Conservation (phyloP, 2,113 vertebrate genomes). For the Gallinago paraguaiae region DNA sequence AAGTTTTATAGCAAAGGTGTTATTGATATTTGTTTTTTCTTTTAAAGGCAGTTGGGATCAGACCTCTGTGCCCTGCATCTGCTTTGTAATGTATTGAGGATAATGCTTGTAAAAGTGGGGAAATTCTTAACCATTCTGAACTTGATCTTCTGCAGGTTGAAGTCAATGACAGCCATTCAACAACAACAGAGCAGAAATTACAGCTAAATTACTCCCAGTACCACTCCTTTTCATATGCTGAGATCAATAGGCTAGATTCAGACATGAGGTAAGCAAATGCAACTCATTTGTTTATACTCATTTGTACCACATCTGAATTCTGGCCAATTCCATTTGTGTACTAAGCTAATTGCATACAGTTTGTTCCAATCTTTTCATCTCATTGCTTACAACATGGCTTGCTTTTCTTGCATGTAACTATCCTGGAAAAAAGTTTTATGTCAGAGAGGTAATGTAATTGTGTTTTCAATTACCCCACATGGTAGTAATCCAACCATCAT, state of each 20-base stretch:
- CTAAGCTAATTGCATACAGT: not conserved
- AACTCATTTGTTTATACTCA: not conserved
- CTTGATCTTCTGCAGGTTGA: not conserved
- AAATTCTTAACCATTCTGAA: not conserved
- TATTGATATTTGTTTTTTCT: not conserved
- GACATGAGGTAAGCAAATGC: not conserved
- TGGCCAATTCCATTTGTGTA: not conserved
- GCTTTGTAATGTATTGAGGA: not conserved
- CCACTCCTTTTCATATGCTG: not conserved
- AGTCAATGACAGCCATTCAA: not conserved
- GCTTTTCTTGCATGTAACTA: not conserved
- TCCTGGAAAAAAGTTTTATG: not conserved
- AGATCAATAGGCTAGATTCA: not conserved
- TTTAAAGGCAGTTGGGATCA: not conserved
- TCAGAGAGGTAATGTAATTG: not conserved
- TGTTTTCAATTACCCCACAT: constrained; percentile 18
- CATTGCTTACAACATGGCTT: not conserved
- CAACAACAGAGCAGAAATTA: not conserved
- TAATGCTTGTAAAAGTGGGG: not conserved
- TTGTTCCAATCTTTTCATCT: not conserved
- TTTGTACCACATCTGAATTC: not conserved
- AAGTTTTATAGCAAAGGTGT: not conserved
- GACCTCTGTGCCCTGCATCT: not conserved
- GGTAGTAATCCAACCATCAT: not conserved
- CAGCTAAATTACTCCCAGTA: not conserved